These are phyloP conservation scores for Mus spretus DNA, from an alignment of 2,797 vertebrate genomes.

Conservation along the genomic window DNA sequence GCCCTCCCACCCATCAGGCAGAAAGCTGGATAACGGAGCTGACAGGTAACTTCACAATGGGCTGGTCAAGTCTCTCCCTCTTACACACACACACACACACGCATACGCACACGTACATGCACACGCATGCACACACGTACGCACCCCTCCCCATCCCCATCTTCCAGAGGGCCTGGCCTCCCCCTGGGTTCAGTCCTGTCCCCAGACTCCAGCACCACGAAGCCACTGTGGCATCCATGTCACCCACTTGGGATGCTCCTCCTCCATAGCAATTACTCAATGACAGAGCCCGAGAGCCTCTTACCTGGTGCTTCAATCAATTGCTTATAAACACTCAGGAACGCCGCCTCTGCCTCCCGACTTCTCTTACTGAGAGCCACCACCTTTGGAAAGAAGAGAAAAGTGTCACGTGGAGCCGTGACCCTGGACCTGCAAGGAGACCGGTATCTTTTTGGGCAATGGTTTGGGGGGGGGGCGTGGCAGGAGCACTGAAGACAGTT, in stretches of 20 bases:
- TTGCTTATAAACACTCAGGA: conserved; percentile 97
- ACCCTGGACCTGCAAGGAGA: background rate
- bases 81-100: too few relatives aligned
- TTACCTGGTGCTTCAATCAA: conserved; percentile 98
- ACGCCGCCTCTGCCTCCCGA: conserved; percentile 98
- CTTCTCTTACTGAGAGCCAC: conserved; percentile 98
- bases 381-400: conserved; percentile 92
- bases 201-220: background rate
- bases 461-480: accelerated
- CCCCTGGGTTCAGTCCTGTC: background rate
- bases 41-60: background rate
- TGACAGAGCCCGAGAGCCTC: conserved; percentile 82
- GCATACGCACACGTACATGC: background rate
- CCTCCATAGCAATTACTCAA: conserved; percentile 61
- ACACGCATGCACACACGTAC: background rate
- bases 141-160: background rate
- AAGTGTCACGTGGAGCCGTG: background rate
- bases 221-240: background rate
- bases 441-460: background rate
- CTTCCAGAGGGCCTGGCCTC: background rate
- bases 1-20: too few relatives aligned
- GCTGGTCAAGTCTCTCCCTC: too few relatives aligned
- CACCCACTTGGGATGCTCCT: background rate
- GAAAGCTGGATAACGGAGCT: background rate
- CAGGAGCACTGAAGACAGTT: background rate